These are phyloP conservation scores for Dinoponera quadriceps DNA, from an alignment of 1,140 invertebrate genomes.

Conservation along the genomic window DNA sequence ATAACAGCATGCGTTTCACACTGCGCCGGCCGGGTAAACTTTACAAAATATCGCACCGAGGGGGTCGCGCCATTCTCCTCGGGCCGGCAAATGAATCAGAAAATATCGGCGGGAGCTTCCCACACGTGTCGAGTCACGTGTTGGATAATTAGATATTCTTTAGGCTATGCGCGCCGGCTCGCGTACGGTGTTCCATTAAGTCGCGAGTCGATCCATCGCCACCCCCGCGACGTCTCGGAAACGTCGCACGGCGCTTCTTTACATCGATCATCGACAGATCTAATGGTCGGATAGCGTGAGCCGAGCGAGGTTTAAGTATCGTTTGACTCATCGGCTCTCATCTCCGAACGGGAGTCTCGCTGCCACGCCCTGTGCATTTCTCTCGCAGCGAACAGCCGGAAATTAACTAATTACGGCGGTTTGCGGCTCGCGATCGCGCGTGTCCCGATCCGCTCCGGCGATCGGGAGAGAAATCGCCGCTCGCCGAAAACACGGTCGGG, in stretches of 20 bases:
- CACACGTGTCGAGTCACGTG: constrained; percentile 84
- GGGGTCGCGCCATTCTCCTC: constrained; percentile 76
- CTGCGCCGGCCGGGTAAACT: constrained; percentile 80
- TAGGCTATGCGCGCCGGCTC: constrained; percentile 82
- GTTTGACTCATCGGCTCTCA: constrained; percentile 68
- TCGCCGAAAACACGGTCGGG: constrained; percentile 27
- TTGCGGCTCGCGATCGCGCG: neutral
- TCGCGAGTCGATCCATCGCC: neutral
- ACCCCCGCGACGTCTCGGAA: constrained; percentile 22
- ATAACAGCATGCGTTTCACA: constrained; percentile 83
- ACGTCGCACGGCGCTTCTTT: constrained; percentile 59
- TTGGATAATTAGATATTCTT: constrained; percentile 85
- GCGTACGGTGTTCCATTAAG: constrained; percentile 76
- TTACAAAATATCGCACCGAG: constrained; percentile 83
- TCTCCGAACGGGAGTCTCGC: constrained; percentile 60
- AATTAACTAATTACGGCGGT: constrained; percentile 60
- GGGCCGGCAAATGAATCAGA: constrained; percentile 83
- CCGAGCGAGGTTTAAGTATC: constrained; percentile 59
- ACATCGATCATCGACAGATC: constrained; percentile 81
- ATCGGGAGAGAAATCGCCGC: constrained; percentile 21
- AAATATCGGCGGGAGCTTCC: constrained; percentile 83
- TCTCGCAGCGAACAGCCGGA: constrained; percentile 29
- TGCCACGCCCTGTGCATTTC: constrained; percentile 26
- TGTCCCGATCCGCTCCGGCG: neutral
- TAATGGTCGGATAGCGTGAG: constrained; percentile 81